Base-by-base conservation (phyloP, 2,888 invertebrate genomes). In the Dinocampus coccinellae region DNA sequence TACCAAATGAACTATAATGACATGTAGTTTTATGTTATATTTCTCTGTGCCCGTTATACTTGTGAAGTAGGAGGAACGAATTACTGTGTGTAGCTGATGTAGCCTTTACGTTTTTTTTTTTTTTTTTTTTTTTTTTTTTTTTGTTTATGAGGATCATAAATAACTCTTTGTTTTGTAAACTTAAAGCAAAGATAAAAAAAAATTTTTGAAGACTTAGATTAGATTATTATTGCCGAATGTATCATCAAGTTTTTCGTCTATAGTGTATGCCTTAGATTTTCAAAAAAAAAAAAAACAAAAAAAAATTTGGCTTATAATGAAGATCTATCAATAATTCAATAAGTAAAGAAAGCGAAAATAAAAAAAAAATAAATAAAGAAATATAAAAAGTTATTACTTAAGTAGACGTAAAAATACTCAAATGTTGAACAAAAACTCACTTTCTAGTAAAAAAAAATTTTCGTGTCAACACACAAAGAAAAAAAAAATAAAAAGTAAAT, bases 161-260 rank as follows among this genome's bases (percentile, higher is more conserved):
- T 42, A 42, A 42, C 13, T 20, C 20, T 34, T 34, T 20, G 7
- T 58, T 34, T 13, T 58, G 20, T 58, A 58, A 16, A 34, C 34
- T 33, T 58, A 29, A 58, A 52, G 6, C 33, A 24, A 62, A 22
- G n/a, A n/a, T n/a, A 39, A 11, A 22, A 62, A 16, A 13, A 10
- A 63, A 11, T 13, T 47, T 63, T 42, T 13, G 11, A 64, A 52
- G 52, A 29, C 33, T 26, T 52, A n/a, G n/a, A n/a, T n/a, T 33
- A 52, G 20, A 64, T 52, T 29, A 42, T 64, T 64, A 64, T 64
- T 64, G 52, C 20, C 63, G n/a, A 22, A 26, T 52, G n/a, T 58
- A 34, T 33, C 58, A 34, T 16, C 10, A 29, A 26, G 13, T 29
- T 34, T 16, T 2, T 58, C 13, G 13, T n/a, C 29, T 24, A 16